A percentile compares a stretch with the other conserved stretches of the same genome.
These are phyloP conservation scores for Abscondita cerata DNA, from an alignment of 2,888 invertebrate genomes.

Conservation along the genomic window DNA sequence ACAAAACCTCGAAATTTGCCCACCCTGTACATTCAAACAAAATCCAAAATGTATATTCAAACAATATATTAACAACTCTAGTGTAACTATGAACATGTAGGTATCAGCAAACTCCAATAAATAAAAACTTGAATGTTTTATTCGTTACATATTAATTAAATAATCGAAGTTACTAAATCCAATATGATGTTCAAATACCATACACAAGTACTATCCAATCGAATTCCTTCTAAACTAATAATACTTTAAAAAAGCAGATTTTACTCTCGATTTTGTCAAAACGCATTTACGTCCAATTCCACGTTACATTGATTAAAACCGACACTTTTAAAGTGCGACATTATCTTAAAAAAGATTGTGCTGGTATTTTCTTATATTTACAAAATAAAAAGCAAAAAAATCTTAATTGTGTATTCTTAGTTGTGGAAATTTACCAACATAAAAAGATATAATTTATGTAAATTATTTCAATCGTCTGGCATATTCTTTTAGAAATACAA, in stretches of 20 bases:
- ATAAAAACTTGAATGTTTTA: too few relatives aligned
- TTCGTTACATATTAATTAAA: too few relatives aligned
- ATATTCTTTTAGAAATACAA: constrained; percentile 34
- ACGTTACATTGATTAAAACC: neutral
- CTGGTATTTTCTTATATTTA: constrained; percentile 3
- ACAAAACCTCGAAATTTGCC: too few relatives aligned
- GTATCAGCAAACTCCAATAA: too few relatives aligned
- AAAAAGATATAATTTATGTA: constrained; percentile 22
- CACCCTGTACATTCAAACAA: too few relatives aligned
- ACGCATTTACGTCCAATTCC: neutral
- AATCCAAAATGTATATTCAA: too few relatives aligned
- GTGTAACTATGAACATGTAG: too few relatives aligned
- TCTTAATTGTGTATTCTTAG: constrained; percentile 20
- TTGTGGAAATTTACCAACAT: constrained; percentile 10
- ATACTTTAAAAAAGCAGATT: neutral
- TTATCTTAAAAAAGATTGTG: neutral
- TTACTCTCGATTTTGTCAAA: neutral
- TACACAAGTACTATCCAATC: neutral
- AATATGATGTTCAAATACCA: too few relatives aligned
- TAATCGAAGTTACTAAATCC: too few relatives aligned
- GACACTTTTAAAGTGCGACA: neutral
- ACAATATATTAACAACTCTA: too few relatives aligned
- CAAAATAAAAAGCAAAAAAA: constrained; percentile 11
- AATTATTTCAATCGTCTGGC: constrained; percentile 34
- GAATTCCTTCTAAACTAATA: neutral